These are phyloP conservation scores for Stratiolaelaps scimitus DNA, from an alignment of 1,140 invertebrate genomes.

Conservation along the genomic window DNA sequence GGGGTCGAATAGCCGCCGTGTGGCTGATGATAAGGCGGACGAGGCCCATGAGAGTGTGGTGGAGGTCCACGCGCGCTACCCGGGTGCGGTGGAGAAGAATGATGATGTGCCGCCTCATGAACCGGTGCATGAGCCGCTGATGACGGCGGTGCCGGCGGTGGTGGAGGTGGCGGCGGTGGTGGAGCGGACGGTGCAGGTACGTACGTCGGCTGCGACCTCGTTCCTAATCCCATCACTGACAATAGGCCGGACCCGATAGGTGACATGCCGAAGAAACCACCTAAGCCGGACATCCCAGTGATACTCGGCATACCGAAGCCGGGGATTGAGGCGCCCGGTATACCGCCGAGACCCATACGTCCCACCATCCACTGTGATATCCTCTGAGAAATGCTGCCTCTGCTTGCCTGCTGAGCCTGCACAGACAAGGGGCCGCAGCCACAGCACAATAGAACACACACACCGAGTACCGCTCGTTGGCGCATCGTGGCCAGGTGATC, in stretches of 20 bases:
- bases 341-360: slow-evolving; percentile 12
- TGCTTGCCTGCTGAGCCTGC: background rate
- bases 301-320: slow-evolving; percentile 7
- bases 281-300: slow-evolving; percentile 16
- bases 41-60: background rate
- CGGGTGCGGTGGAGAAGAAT: background rate
- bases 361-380: slow-evolving; percentile 21
- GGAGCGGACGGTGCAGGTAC: background rate
- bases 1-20: background rate
- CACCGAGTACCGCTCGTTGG: no score
- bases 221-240: slow-evolving; percentile 5
- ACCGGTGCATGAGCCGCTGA: background rate
- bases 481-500: no score
- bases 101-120: background rate
- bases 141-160: background rate
- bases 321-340: background rate
- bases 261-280: slow-evolving; percentile 20
- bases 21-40: background rate
- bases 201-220: background rate
- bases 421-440: background rate
- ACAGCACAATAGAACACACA: slow-evolving; percentile 1
- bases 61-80: background rate
- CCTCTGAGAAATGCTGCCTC: slow-evolving; percentile 3
- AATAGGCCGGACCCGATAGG: background rate
- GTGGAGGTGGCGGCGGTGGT: background rate